Percentiles rank a stretch among this genome's conserved stretches.
These are phyloP conservation scores for Cryptocheilus praepositus DNA, from an alignment of 2,888 invertebrate genomes.

Conservation along the genomic window DNA sequence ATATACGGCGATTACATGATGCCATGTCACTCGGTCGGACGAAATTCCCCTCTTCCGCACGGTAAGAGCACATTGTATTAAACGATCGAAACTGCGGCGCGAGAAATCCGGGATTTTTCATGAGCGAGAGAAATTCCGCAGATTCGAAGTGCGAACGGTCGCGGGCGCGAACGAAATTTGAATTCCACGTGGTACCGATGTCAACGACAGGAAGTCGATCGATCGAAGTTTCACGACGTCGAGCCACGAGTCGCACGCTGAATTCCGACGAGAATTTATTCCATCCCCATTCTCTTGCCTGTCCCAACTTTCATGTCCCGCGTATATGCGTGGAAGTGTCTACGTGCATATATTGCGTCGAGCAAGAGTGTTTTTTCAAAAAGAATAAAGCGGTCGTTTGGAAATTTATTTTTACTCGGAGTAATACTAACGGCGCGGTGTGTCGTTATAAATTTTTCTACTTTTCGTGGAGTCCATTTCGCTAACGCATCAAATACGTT, in stretches of 20 bases:
- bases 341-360: no score
- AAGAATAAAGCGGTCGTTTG: no score
- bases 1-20: no score
- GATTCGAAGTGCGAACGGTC: conserved; percentile 14
- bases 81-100: no score
- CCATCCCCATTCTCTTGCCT: conserved; percentile 17
- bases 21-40: not conserved
- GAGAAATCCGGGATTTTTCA: conserved; percentile 20
- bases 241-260: conserved; percentile 14
- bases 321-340: not conserved
- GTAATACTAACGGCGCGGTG: no score
- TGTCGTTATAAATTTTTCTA: no score
- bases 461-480: no score
- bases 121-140: conserved; percentile 21
- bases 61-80: no score
- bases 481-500: no score
- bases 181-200: conserved; percentile 27
- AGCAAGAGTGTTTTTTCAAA: no score
- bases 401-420: no score
- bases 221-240: conserved; percentile 27
- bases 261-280: conserved; percentile 29
- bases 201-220: conserved; percentile 34
- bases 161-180: conserved; percentile 30
- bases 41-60: no score
- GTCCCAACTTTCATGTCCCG: conserved; percentile 13